A percentile compares a stretch with the other conserved stretches of the same genome.
Evolutionary conservation across 2,797 vertebrate genomes (phyloP).

Genomic region (Myripristis jacobus): DNA sequence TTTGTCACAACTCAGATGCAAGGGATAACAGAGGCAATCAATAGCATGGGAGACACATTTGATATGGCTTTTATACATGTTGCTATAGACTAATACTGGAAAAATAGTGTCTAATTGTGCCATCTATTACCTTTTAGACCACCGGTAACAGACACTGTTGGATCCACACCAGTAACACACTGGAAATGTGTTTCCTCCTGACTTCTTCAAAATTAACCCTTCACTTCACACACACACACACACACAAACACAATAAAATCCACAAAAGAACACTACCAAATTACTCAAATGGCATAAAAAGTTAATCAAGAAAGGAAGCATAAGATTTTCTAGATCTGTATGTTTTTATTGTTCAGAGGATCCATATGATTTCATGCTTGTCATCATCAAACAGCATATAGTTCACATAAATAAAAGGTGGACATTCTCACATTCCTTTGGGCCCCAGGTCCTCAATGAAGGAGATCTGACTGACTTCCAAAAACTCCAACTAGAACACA

Average conservation of each 20-base stretch:
- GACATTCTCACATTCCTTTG: slow-evolving; percentile 57
- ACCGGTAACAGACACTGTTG: not conserved
- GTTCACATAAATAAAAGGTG: slow-evolving; percentile 1
- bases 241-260: slow-evolving; percentile 1
- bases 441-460: slow-evolving; percentile 52
- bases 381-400: not conserved
- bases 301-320: not conserved
- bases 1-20: slow-evolving; percentile 34
- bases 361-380: not conserved
- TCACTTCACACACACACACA: slow-evolving; percentile 1
- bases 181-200: slow-evolving; percentile 9
- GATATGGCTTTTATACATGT: slow-evolving; percentile 9
- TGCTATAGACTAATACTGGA: not conserved
- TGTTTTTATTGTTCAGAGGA: slow-evolving; percentile 1
- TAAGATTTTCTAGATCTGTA: not conserved
- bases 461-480: slow-evolving; percentile 39
- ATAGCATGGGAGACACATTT: slow-evolving; percentile 8
- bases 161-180: slow-evolving; percentile 37
- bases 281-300: too few relatives aligned
- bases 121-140: not conserved
- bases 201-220: not conserved
- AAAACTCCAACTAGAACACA: slow-evolving; percentile 51
- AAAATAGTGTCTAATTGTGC: not conserved
- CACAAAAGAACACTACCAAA: not conserved
- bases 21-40: not conserved